Evolutionary conservation across 1,140 invertebrate genomes (phyloP).

Genomic region (Pseudomyrmex flavicornis): DNA sequence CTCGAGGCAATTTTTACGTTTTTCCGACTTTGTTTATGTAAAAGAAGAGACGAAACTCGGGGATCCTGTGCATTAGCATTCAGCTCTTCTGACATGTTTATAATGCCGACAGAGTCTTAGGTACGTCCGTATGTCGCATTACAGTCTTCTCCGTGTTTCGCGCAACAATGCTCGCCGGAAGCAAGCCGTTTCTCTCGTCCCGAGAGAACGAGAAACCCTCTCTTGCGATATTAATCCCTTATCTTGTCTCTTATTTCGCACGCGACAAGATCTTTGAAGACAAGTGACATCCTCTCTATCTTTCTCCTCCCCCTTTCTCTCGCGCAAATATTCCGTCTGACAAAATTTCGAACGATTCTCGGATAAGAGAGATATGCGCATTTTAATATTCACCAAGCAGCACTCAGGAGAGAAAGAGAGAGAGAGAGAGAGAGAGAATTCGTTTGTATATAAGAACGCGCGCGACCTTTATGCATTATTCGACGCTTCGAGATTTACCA

Average conservation of each 20-base stretch:
- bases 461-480: conserved; percentile 42
- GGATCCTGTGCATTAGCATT: conserved; percentile 28
- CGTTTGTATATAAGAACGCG: not conserved
- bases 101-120: conserved; percentile 17
- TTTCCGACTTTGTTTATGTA: conserved; percentile 7
- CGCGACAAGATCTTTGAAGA: not conserved
- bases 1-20: not conserved
- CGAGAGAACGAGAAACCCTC: not conserved
- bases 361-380: conserved; percentile 2
- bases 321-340: conserved; percentile 16
- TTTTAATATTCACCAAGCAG: conserved; percentile 46
- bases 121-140: not conserved
- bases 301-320: no score
- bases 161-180: not conserved
- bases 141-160: not conserved
- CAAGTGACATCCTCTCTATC: conserved; percentile 6
- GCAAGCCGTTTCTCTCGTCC: not conserved
- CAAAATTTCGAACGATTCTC: conserved; percentile 1
- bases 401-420: not conserved
- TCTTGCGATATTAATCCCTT: conserved; percentile 12
- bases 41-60: not conserved
- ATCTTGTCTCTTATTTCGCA: not conserved
- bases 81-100: conserved; percentile 13
- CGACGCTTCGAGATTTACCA: conserved; percentile 9
- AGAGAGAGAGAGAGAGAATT: not conserved